phyloP scores from a whole-genome alignment of 2,113 vertebrate species.

The Progne subis region DNA sequence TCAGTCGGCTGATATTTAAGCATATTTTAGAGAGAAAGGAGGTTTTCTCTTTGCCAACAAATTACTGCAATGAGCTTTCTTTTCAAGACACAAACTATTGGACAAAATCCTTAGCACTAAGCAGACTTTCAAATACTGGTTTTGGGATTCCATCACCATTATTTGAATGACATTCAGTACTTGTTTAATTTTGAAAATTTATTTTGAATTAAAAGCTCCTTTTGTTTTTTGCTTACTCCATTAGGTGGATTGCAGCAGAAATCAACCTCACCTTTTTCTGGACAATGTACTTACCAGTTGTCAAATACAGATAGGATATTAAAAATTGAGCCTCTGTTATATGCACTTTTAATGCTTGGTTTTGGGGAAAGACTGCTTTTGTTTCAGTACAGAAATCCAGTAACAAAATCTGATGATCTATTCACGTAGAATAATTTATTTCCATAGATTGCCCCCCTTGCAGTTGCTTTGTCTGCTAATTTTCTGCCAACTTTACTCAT shows the following conservation, averaged over 20 bases:
- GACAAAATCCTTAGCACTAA: not conserved
- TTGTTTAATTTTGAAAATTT: not conserved
- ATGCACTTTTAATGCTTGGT: not conserved
- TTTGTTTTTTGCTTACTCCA: not conserved
- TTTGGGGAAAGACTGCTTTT: not conserved
- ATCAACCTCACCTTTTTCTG: not conserved
- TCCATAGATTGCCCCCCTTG: not conserved
- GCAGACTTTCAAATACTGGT: not conserved
- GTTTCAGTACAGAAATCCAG: not conserved
- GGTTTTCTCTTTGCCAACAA: not conserved
- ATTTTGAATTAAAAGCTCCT: not conserved
- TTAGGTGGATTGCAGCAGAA: not conserved
- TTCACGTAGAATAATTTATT: not conserved
- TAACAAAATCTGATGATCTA: not conserved
- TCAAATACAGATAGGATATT: not conserved
- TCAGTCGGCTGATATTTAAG: not conserved
- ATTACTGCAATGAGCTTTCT: not conserved
- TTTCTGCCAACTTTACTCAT: not conserved
- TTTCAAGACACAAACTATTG: not conserved
- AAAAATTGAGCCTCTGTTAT: not conserved
- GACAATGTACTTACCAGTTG: not conserved
- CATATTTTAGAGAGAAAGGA: not conserved
- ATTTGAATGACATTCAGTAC: not conserved
- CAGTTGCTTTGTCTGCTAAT: constrained; percentile 1
- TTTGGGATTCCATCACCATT: not conserved